Evolutionary conservation across 1,140 invertebrate genomes (phyloP), one percentile per base, ranked within the genome.

Genomic region (Zaprionus africanus): DNA sequence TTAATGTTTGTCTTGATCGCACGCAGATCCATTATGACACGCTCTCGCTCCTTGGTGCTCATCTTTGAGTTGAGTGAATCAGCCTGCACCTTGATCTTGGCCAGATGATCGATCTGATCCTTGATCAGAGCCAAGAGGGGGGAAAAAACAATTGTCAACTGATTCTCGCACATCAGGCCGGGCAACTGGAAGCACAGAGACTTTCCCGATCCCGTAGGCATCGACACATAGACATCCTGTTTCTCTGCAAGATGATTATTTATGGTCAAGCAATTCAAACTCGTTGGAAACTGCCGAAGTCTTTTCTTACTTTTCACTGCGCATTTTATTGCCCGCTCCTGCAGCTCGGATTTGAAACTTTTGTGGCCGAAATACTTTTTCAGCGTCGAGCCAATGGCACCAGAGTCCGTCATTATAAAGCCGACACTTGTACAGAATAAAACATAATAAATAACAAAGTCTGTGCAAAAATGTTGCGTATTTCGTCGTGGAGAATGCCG

Each of bases 141-240:
- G 9, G 98, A 99, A 82, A 99, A 96, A 12, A 99, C 98, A 65
- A 99, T 94, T 15, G 97, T 95, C 34, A 97, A 93, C 91, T 96
- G 95, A 82, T 95, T 94, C 46, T 95, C 94, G 74, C 95, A 94
- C 73, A 96, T 90, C 79, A 98, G 94, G 0, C 97, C 97, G 51
- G 98, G 98, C 85, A 97, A 94, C 22, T 99, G 98, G 93, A 98
- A 99, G 92, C 98, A 99, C 43, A 99, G 93, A 67, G 97, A 98
- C 93, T 99, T 99, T n/a, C 98, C 98, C 79, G 97, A 97, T 15
- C 98, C 98, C 74, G 97, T 98, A 5, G 97, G 97, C 97, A 98
- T 98, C 81, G 97, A 96, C 24, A 98, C 96, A 92, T 96, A 97
- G 9, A 96, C 95, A 95, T 96, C 96, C 82, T 95, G 94, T 80